A percentile compares a stretch with the other conserved stretches of the same genome.
Evolutionary conservation across 1,140 invertebrate species (phyloP).

Genomic region (Atopsyche davidsoni): DNA sequence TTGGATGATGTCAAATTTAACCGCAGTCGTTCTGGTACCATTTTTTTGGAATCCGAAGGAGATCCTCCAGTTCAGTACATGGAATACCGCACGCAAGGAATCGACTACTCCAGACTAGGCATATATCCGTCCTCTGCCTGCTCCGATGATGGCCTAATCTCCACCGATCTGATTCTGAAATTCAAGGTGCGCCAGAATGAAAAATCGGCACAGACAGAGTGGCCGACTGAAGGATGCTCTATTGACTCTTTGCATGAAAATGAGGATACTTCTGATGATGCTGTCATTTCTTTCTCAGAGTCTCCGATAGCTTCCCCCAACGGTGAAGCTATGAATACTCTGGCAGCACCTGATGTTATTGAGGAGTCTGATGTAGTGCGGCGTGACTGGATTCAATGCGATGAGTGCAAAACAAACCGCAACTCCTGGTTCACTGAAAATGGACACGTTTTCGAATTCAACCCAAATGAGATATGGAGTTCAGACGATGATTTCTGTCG

Average conservation of each 20-base stretch:
- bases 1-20: constrained; percentile 52
- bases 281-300: too few relatives aligned
- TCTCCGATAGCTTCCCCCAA: background rate
- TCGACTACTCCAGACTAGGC: constrained; percentile 41
- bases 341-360: constrained; percentile 6
- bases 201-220: constrained; percentile 49
- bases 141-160: constrained; percentile 38
- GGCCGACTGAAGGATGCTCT: too few relatives aligned
- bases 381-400: constrained; percentile 26
- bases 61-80: constrained; percentile 42
- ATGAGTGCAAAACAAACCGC: constrained; percentile 21
- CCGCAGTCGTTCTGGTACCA: constrained; percentile 44
- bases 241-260: too few relatives aligned
- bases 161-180: constrained; percentile 43
- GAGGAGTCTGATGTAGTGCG: constrained; percentile 20
- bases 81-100: constrained; percentile 44
- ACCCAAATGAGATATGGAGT: constrained; percentile 25
- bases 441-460: constrained; percentile 12
- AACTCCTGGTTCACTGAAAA: constrained; percentile 18
- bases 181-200: constrained; percentile 47
- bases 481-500: constrained; percentile 30
- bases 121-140: constrained; percentile 38
- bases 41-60: constrained; percentile 40
- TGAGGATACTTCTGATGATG: too few relatives aligned
- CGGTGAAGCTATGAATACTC: constrained; percentile 3